Conservation (phyloP, 2,113 vertebrate species). For the Ochotona curzoniae region DNA sequence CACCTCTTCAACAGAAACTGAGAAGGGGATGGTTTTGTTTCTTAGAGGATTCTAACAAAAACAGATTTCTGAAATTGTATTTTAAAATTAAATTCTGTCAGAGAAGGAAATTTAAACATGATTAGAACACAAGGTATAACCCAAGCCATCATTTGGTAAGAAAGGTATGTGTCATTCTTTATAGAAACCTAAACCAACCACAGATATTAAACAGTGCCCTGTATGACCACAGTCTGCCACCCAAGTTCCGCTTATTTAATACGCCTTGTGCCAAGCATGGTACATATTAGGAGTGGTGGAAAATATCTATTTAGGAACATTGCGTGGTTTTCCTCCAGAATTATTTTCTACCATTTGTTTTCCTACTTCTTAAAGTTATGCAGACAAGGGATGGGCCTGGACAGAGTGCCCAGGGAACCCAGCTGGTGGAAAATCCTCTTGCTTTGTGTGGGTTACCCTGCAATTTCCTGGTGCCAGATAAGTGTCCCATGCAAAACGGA, state of each 20-base stretch:
- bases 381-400: neutral
- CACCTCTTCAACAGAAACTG: neutral
- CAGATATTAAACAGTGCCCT: neutral
- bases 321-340: neutral
- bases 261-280: neutral
- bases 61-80: neutral
- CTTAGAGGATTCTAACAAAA: neutral
- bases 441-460: neutral
- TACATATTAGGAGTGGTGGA: neutral
- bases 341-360: neutral
- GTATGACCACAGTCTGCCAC: neutral
- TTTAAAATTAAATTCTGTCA: neutral
- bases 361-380: neutral
- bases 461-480: neutral
- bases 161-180: neutral
- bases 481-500: too few relatives aligned
- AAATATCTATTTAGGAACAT: neutral
- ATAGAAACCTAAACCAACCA: neutral
- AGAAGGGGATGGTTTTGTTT: neutral
- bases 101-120: neutral
- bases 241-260: neutral
- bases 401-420: accelerated
- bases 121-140: neutral
- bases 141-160: neutral
- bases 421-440: neutral